Conservation (phyloP, 2,113 vertebrate species). For the Phrynocephalus versicolor region DNA sequence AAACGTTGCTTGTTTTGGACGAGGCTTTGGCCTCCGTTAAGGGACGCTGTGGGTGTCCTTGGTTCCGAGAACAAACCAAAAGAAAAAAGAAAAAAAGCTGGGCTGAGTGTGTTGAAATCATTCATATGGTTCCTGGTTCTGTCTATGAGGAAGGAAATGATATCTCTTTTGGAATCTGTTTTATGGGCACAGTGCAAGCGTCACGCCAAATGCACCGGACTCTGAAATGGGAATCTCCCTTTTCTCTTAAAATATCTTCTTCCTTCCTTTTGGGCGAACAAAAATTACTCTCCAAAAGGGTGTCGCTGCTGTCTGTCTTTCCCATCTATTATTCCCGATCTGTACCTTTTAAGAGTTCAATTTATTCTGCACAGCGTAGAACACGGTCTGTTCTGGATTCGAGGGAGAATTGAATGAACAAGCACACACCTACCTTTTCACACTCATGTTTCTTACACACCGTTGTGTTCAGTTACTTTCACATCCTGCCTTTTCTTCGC, state of each 20-base stretch:
- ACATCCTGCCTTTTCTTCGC: not conserved
- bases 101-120: not conserved
- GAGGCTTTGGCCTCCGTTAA: not conserved
- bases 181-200: not conserved
- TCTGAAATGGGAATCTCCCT: not conserved
- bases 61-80: too few species aligned
- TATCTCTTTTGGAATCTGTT: not conserved
- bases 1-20: not conserved
- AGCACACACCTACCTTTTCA: too few species aligned
- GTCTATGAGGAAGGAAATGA: not conserved
- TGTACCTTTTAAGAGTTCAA: too few species aligned
- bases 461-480: not conserved
- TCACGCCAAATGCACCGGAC: not conserved
- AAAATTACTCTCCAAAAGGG: not conserved
- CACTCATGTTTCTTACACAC: too few species aligned
- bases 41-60: too few species aligned
- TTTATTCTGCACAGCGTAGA: not conserved
- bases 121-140: not conserved
- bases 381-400: not conserved
- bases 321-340: too few species aligned
- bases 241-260: not conserved
- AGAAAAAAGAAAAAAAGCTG: too few species aligned
- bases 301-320: not conserved
- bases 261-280: not conserved
- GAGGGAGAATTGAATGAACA: too few species aligned